phyloP scores from a whole-genome alignment of 2,888 invertebrate genomes.

The Tromatobia lineatoria region DNA sequence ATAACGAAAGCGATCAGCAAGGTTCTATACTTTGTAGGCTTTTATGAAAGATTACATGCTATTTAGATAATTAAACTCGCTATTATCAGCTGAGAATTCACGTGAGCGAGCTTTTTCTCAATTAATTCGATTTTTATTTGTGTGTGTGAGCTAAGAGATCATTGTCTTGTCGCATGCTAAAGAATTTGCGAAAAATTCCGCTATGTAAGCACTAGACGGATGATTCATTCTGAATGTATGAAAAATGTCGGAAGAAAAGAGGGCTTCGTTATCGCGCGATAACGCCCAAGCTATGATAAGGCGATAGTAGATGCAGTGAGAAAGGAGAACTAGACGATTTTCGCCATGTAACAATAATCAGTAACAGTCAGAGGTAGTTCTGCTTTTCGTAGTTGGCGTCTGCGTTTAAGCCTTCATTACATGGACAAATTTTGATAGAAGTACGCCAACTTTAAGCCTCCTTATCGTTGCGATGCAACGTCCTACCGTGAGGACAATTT shows the following conservation, averaged over 20 bases:
- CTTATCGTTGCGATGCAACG: background rate
- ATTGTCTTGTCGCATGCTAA: too few species aligned
- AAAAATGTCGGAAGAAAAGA: constrained; percentile 42
- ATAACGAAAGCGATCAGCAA: too few species aligned
- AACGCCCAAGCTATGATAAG: constrained; percentile 61
- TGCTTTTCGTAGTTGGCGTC: constrained; percentile 34
- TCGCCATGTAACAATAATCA: constrained; percentile 43
- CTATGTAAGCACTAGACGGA: background rate
- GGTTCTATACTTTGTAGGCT: too few species aligned
- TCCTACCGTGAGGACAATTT: background rate
- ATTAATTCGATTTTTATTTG: too few species aligned
- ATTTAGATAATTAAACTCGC: too few species aligned
- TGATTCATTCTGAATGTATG: constrained; percentile 1
- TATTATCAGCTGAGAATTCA: too few species aligned
- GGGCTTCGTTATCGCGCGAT: constrained; percentile 66
- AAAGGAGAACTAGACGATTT: constrained; percentile 48
- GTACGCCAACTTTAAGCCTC: background rate
- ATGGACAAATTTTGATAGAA: background rate
- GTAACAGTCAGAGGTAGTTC: constrained; percentile 23
- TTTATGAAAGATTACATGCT: too few species aligned
- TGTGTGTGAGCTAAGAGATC: too few species aligned
- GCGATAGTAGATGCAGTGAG: constrained; percentile 57
- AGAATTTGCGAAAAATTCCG: background rate
- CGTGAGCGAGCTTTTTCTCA: too few species aligned
- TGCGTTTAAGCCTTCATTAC: constrained; percentile 19